A percentile compares a stretch with the other conserved stretches of the same genome.
Evolutionary conservation across 2,113 vertebrate species (phyloP).

Genomic region (Sigmodon hispidus): DNA sequence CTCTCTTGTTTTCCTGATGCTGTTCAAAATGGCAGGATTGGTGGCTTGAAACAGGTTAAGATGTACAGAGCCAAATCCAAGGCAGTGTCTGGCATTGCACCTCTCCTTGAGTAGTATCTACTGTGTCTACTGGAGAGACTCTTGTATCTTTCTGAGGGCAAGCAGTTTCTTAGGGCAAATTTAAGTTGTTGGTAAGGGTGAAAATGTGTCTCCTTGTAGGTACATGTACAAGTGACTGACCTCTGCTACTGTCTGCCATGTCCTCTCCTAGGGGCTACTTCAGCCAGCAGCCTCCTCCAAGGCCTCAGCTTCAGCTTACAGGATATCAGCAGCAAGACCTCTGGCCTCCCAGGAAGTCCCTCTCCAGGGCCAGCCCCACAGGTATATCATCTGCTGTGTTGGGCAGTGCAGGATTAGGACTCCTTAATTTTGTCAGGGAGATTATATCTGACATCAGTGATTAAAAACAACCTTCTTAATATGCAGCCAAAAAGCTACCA

Average conservation of each 20-base stretch:
- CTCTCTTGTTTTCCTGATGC: conserved; percentile 9
- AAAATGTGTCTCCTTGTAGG: background rate
- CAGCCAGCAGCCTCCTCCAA: conserved; percentile 97
- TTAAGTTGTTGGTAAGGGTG: background rate
- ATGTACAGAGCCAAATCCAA: background rate
- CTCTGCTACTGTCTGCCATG: background rate
- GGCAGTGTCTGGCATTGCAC: background rate
- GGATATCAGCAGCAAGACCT: conserved; percentile 93
- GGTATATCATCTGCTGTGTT: conserved; percentile 77
- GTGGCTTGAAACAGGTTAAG: background rate
- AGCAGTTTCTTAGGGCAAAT: background rate
- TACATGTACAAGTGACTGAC: background rate
- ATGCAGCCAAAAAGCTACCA: background rate
- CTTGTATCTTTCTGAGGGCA: background rate
- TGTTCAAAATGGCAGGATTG: background rate
- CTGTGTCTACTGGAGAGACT: rapidly evolving
- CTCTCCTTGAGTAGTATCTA: background rate
- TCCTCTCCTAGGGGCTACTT: conserved; percentile 87
- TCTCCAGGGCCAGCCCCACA: conserved; percentile 79
- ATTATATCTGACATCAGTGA: background rate
- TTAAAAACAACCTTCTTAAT: conserved; percentile 18
- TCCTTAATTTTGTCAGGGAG: background rate
- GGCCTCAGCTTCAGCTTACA: conserved; percentile 98
- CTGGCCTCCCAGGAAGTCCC: conserved; percentile 85
- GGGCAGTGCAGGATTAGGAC: background rate